Evolutionary conservation across 92 coral and sea anemone genomes (phyloP), one percentile per base, ranked within the genome.

Genomic region (Parazoanthus swiftii): DNA sequence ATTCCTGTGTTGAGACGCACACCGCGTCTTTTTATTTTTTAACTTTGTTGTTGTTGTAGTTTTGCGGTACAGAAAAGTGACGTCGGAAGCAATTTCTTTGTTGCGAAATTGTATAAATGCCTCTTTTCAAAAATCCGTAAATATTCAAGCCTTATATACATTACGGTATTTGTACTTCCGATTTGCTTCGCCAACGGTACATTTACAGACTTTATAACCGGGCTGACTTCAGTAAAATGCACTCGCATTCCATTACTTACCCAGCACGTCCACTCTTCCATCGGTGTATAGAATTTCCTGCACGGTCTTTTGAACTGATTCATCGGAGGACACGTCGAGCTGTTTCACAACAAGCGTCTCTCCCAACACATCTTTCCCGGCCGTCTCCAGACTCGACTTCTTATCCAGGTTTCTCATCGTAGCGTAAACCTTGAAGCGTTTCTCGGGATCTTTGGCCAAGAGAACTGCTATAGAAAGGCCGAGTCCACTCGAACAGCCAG

Each of bases 401-500:
- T 96, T 96, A 39, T 75, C 92, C 43, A 94, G 90, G 88, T 94
- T 94, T 88, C 98, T 81, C 95, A 96, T 91, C 50, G 95, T 92
- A 26, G 98, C 98, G 88, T 94, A 96, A 26, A 96, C 98, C 90
- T 95, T 96, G 68, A 89, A 96, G 68, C 96, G 95, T 85, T 92
- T 94, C 39, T 90, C 92, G 63, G 85, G 88, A 80, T 93, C 96
- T 78, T 92, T 94, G 67, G 98, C 98, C 65, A 96, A 92, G 77
- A 94, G 90, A 20, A 94, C 80, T 26, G 98, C 96, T n/a, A 93
- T 56, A 88, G 94, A 86, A 58, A 96, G 88, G 38, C 98, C 98
- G 42, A 96, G 91, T 42, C 98, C 98, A n/a, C 90, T 86, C 26
- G 98, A 96, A 75, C 98, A 94, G 78, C 98, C 98, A 5, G 98